phyloP scores from a whole-genome alignment of 2,888 invertebrate species.

The Scaptomyza polygonia region DNA sequence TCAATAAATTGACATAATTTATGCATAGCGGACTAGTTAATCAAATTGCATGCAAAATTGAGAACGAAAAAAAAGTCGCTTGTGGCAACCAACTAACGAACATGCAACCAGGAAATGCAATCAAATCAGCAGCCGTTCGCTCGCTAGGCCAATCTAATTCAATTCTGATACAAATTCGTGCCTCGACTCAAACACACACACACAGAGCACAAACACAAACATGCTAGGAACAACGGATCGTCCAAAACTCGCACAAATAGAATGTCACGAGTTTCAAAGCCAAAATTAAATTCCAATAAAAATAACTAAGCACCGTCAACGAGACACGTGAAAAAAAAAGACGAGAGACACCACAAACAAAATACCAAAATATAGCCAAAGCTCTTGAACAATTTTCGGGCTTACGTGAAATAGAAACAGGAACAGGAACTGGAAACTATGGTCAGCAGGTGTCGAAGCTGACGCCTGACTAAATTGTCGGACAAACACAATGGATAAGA shows the following conservation, averaged over 20 bases:
- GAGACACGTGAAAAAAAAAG: constrained; percentile 25
- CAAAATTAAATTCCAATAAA: constrained; percentile 60
- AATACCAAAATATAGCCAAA: constrained; percentile 28
- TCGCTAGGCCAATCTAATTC: constrained; percentile 71
- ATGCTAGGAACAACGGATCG: constrained; percentile 19
- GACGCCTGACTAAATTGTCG: constrained; percentile 74
- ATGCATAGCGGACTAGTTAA: constrained; percentile 65
- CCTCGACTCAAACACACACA: constrained; percentile 26
- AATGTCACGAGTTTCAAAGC: constrained; percentile 66
- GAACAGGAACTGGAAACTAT: constrained; percentile 57
- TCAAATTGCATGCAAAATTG: constrained; percentile 70
- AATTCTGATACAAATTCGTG: constrained; percentile 74
- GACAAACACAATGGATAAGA: constrained; percentile 53
- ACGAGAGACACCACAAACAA: constrained; percentile 1
- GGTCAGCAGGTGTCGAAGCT: constrained; percentile 73
- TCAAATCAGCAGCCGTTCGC: constrained; percentile 72
- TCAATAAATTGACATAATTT: constrained; percentile 66
- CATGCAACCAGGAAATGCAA: constrained; percentile 65
- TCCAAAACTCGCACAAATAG: constrained; percentile 43
- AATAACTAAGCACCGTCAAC: constrained; percentile 25
- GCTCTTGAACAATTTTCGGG: constrained; percentile 45
- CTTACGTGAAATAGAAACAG: constrained; percentile 33
- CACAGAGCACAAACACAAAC: constrained; percentile 8
- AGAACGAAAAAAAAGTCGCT: constrained; percentile 48
- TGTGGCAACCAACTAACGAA: constrained; percentile 39